Percentiles rank a stretch among this genome's conserved stretches.
phyloP scores from a whole-genome alignment of 1,140 invertebrate genomes.

The Neomicropteryx cornuta region DNA sequence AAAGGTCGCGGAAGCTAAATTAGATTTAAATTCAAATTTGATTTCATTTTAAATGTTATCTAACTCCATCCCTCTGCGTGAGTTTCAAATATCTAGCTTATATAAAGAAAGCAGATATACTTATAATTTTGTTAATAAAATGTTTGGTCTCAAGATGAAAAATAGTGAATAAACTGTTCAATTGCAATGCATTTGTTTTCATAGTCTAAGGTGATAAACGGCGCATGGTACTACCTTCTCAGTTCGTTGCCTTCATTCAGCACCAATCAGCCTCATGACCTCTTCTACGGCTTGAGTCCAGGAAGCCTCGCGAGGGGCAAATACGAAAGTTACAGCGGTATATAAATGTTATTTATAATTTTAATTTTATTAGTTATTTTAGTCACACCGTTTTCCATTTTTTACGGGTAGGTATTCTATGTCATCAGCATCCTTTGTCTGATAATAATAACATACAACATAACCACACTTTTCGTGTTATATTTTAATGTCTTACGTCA shows the following conservation, averaged over 20 bases:
- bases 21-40: no score
- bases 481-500: not conserved
- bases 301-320: slow-evolving; percentile 41
- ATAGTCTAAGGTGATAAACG: slow-evolving; percentile 39
- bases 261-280: slow-evolving; percentile 28
- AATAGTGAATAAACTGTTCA: not conserved
- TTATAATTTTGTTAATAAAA: no score
- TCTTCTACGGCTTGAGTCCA: slow-evolving; percentile 42
- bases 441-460: slow-evolving; percentile 4
- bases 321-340: not conserved
- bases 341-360: no score
- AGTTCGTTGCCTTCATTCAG: slow-evolving; percentile 38
- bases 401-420: no score
- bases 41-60: no score
- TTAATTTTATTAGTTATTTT: no score
- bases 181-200: not conserved
- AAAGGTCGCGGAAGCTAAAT: no score
- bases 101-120: no score
- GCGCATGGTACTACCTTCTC: slow-evolving; percentile 42
- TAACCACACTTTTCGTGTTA: not conserved
- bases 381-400: no score
- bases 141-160: not conserved
- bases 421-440: no score
- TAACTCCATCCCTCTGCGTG: no score
- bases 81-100: no score